Conservation (phyloP, 2,797 vertebrate genomes). For the Ceryle rudis region DNA sequence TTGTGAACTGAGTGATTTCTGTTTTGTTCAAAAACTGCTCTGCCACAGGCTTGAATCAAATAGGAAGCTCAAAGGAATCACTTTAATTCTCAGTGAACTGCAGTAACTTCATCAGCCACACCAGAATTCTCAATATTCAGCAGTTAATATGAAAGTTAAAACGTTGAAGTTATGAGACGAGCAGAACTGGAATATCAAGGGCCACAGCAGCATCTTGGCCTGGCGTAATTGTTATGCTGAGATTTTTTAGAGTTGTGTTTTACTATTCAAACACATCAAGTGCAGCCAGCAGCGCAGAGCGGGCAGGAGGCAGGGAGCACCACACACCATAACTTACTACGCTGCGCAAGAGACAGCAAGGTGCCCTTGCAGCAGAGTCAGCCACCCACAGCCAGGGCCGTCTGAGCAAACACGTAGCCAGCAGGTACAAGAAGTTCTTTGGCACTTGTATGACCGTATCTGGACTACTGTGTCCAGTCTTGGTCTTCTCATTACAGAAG, state of each 20-base stretch:
- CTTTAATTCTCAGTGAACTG: neutral
- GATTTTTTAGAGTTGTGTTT: neutral
- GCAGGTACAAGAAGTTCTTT: neutral
- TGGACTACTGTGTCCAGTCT: neutral
- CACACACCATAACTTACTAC: neutral
- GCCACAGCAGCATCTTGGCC: neutral
- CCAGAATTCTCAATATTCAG: neutral
- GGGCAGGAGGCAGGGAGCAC: neutral
- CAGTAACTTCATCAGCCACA: neutral
- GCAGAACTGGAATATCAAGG: neutral
- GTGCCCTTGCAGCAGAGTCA: neutral
- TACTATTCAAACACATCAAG: neutral
- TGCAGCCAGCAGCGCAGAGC: neutral
- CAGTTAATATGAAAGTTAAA: neutral
- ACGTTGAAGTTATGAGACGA: neutral
- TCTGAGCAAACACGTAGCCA: neutral
- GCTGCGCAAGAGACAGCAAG: rapidly evolving
- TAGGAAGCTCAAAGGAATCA: neutral
- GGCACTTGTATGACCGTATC: neutral
- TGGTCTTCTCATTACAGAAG: neutral
- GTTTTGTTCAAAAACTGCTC: neutral
- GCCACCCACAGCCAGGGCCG: neutral
- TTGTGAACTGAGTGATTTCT: neutral
- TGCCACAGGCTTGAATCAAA: neutral
- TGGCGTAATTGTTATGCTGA: neutral